Evolutionary conservation across 2,113 vertebrate genomes (phyloP).

Genomic region (Ammodytes marinus): DNA sequence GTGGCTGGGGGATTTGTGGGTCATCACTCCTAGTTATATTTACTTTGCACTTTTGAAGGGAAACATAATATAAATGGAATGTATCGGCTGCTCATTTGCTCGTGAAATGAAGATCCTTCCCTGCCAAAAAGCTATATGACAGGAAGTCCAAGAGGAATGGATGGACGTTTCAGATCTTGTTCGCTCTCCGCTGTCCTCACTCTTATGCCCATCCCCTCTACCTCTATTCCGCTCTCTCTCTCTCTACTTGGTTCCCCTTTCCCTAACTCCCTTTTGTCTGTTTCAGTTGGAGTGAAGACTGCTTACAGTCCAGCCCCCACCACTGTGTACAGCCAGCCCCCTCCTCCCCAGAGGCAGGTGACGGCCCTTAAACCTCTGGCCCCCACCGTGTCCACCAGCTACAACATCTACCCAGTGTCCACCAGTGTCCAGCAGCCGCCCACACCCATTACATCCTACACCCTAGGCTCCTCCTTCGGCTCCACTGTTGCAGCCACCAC

Average conservation of each 20-base stretch:
- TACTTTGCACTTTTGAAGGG: not conserved
- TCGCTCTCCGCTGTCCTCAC: not conserved
- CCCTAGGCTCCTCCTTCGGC: conserved; percentile 80
- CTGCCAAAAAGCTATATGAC: conserved; percentile 21
- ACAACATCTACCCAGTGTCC: conserved; percentile 79
- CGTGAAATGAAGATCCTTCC: conserved; percentile 21
- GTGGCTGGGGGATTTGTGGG: not conserved
- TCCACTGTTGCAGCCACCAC: conserved; percentile 74
- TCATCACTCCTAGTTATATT: conserved; percentile 11
- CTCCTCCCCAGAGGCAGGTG: conserved; percentile 80
- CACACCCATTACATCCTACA: conserved; percentile 79
- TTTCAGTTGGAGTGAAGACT: conserved; percentile 77
- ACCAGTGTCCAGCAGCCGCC: conserved; percentile 79
- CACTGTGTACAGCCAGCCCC: conserved; percentile 77
- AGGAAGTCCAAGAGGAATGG: not conserved
- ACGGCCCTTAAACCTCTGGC: conserved; percentile 76
- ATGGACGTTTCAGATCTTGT: conserved; percentile 16
- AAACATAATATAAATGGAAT: conserved; percentile 3
- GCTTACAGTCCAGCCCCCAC: conserved; percentile 75
- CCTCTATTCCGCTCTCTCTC: not conserved
- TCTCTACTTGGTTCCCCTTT: not conserved
- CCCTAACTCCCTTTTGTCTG: not conserved
- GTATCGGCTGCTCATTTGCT: conserved; percentile 16
- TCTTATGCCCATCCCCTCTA: conserved; percentile 15
- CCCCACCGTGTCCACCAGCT: conserved; percentile 78